Conservation (phyloP, 2,113 vertebrate species). For the Ancistrus triradiatus region DNA sequence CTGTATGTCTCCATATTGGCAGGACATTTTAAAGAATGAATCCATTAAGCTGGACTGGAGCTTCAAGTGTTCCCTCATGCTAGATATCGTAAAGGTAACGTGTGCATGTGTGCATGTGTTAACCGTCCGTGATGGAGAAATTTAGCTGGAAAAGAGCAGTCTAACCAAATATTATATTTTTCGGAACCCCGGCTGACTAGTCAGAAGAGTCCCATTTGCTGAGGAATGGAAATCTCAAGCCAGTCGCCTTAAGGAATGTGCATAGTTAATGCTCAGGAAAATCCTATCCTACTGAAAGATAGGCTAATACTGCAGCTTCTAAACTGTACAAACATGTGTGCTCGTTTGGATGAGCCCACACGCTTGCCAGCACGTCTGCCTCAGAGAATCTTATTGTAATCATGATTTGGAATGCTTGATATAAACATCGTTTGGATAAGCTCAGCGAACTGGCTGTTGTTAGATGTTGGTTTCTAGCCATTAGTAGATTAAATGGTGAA, state of each 20-base stretch:
- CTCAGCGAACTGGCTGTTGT: too few species aligned
- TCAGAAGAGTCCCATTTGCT: not conserved
- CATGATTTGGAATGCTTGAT: too few species aligned
- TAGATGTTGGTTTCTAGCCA: too few species aligned
- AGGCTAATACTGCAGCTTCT: not conserved
- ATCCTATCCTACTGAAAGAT: slow-evolving; percentile 8
- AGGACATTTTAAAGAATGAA: slow-evolving; percentile 51
- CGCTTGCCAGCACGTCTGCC: not conserved
- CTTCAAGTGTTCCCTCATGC: slow-evolving; percentile 52
- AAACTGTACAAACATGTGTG: not conserved
- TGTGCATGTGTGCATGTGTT: not conserved
- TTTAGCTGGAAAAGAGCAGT: not conserved
- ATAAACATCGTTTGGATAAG: too few species aligned
- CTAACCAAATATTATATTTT: not conserved
- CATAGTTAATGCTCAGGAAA: slow-evolving; percentile 9
- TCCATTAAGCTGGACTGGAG: slow-evolving; percentile 51
- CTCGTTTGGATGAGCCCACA: not conserved
- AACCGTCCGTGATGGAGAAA: not conserved
- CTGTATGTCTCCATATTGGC: not conserved
- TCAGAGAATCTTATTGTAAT: too few species aligned
- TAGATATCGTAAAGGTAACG: slow-evolving; percentile 50
- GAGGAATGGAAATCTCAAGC: slow-evolving; percentile 11
- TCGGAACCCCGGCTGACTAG: not conserved
- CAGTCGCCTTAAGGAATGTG: slow-evolving; percentile 15
- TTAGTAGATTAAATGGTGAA: too few species aligned